Base-by-base conservation (phyloP, 2,113 vertebrate species). In the Thinocorus orbignyianus region DNA sequence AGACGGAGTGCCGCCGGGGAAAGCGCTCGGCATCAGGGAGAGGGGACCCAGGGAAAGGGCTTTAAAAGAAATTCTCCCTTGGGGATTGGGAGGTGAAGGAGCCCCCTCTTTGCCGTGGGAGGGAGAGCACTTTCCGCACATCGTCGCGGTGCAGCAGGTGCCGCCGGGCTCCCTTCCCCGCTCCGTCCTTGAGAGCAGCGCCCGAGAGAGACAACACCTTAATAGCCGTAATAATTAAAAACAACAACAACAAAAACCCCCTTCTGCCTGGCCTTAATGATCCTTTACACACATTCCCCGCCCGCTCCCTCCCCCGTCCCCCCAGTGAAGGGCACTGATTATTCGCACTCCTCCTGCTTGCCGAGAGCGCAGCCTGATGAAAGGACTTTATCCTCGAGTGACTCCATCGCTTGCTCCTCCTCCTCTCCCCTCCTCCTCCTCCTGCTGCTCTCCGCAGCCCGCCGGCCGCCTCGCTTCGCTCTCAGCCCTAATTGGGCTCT, bases 321-420 rank as follows among this genome's bases (percentile, higher is more conserved):
- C 81, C 60, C 85, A 41, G 85, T 93, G 91, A 84, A 91, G 89
- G 83, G 93, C 92, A 91, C 82, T 85, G 92, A 96, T 97, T 96
- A 96, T 96, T 95, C 81, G 77, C 95, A 62, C 71, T 79, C 72
- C 64, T 72, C 91, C 91, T 93, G 95, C 57, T 95, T 68, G 41
- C 76, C 92, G 94, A 88, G 91, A 96, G 88, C 90, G 31, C 77
- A 92, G 92, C 76, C 80, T 85, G 96, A 97, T 98, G 97, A 97
- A 97, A 97, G 95, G 97, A 95, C 97, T 95, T 97, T 98, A 96
- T 98, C 98, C 98, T 97, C 96, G 91, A 88, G 95, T 98, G 97
- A 98, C 98, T 96, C 97, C 79, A 64, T 25, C 65, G 33, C 92
- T 94, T 42, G 86, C 95, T 94, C 94, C 97, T 89, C 95, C 94